Percentiles rank a stretch among this genome's conserved stretches.
phyloP scores from a whole-genome alignment of 1,140 invertebrate genomes.

The Drosophila serrata region DNA sequence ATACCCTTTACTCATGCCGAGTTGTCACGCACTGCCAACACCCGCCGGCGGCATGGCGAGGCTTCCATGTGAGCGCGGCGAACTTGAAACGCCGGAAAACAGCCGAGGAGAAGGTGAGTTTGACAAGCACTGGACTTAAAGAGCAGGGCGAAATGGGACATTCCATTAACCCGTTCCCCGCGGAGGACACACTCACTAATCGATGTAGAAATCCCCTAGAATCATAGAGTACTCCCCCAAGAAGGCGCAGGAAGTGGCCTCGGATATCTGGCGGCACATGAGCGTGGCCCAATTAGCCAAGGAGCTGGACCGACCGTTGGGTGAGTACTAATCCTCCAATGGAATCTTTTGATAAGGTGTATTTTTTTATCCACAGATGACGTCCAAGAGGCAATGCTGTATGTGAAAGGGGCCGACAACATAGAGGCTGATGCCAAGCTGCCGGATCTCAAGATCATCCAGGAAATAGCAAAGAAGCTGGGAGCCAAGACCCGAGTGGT shows the following conservation, averaged over 20 bases:
- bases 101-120: conserved; percentile 86
- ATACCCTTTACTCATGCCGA: conserved; percentile 4
- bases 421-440: conserved; percentile 85
- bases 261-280: conserved; percentile 92
- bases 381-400: conserved; percentile 89
- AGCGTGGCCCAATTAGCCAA: conserved; percentile 90
- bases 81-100: conserved; percentile 85
- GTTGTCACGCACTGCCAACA: conserved; percentile 16
- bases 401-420: conserved; percentile 87
- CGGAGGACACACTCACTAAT: conserved; percentile 63
- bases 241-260: conserved; percentile 77
- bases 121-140: conserved; percentile 30
- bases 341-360: neutral
- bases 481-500: conserved; percentile 88
- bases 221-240: conserved; percentile 87
- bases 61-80: conserved; percentile 46
- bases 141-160: conserved; percentile 9
- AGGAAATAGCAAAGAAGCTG: conserved; percentile 89
- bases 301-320: conserved; percentile 85
- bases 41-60: conserved; percentile 1
- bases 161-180: too few species aligned
- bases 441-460: conserved; percentile 87
- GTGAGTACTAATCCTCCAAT: conserved; percentile 25
- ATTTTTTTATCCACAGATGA: conserved; percentile 86
- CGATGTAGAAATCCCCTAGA: conserved; percentile 85